phyloP scores from a whole-genome alignment of 2,888 invertebrate genomes.

The Tipula vernalis region DNA sequence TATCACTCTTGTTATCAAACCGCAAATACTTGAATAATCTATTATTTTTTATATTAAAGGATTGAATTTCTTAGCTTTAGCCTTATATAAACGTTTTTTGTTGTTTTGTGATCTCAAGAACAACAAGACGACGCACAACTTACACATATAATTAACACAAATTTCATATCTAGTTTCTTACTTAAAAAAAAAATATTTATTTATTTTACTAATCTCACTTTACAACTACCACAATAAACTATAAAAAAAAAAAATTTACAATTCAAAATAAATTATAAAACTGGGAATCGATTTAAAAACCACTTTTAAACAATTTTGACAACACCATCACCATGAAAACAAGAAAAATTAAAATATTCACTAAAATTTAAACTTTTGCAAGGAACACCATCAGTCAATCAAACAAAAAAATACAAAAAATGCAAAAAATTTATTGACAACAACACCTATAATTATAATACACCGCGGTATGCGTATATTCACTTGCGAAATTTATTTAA shows the following conservation, averaged over 20 bases:
- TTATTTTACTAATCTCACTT: neutral
- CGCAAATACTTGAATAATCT: neutral
- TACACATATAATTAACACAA: neutral
- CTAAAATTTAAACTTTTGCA: neutral
- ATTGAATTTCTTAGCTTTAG: neutral
- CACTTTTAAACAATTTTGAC: neutral
- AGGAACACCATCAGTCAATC: neutral
- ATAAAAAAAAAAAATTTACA: neutral
- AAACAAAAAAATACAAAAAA: neutral
- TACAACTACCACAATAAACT: neutral
- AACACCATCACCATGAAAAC: neutral
- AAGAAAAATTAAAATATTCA: neutral
- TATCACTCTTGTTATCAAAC: neutral
- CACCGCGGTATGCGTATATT: neutral
- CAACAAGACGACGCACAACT: neutral
- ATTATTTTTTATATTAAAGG: neutral
- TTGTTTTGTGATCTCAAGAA: neutral
- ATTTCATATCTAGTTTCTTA: neutral
- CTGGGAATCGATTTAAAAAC: neutral
- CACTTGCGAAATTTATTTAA: neutral
- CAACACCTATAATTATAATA: neutral
- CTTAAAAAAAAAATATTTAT: constrained; percentile 10
- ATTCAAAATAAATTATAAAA: neutral
- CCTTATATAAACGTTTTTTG: neutral
- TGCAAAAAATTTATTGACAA: neutral